Conservation (phyloP, 2,888 invertebrate genomes). For the Chrysopilus asiliformis region DNA sequence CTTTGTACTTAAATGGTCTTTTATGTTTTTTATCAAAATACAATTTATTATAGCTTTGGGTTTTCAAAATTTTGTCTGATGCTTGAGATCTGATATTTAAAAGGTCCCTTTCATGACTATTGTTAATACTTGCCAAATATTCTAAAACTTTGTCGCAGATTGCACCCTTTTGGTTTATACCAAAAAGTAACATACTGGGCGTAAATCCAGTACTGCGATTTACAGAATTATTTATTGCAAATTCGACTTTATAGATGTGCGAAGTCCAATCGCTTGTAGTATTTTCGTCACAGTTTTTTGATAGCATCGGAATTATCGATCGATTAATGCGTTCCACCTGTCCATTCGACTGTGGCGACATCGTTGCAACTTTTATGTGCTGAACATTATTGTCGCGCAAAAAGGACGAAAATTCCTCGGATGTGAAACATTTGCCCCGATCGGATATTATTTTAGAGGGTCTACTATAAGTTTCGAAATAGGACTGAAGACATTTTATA, state of each 20-base stretch:
- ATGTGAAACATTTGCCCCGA: background rate
- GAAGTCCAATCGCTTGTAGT: background rate
- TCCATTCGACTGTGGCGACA: slow-evolving; percentile 15
- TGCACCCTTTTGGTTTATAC: background rate
- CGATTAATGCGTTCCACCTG: too few relatives aligned
- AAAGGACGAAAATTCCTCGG: slow-evolving; percentile 10
- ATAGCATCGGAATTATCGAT: too few relatives aligned
- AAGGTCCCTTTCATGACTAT: slow-evolving; percentile 8
- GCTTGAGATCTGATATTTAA: slow-evolving; percentile 13
- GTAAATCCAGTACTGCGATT: background rate
- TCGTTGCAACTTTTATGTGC: slow-evolving; percentile 14
- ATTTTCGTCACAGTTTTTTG: background rate
- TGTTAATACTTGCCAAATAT: slow-evolving; percentile 13
- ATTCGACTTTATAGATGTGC: background rate
- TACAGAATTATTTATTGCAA: background rate
- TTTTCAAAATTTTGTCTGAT: slow-evolving; percentile 18
- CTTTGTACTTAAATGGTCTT: slow-evolving; percentile 11
- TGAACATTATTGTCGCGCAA: slow-evolving; percentile 6
- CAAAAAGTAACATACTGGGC: background rate
- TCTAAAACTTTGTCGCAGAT: background rate
- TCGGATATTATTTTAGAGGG: background rate
- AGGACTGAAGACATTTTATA: background rate
- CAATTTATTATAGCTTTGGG: slow-evolving; percentile 17
- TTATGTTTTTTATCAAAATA: too few relatives aligned
- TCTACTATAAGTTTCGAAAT: background rate